Evolutionary conservation across 2,113 vertebrate genomes (phyloP).

Genomic region (Dryoscopus gambensis): DNA sequence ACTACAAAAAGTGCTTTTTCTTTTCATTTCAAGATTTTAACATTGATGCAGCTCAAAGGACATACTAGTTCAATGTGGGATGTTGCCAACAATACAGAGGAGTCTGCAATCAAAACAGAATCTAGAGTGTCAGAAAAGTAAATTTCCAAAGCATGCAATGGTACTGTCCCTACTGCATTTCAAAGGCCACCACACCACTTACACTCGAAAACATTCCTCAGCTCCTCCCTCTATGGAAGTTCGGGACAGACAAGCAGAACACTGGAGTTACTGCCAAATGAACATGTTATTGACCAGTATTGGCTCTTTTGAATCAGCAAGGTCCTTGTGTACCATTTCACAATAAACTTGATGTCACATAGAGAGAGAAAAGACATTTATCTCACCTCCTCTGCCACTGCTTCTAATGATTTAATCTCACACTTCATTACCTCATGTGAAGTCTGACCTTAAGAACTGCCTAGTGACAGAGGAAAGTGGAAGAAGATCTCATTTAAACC

Average conservation of each 20-base stretch:
- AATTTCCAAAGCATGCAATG: background rate
- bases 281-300: background rate
- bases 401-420: slow-evolving; percentile 7
- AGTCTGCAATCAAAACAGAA: background rate
- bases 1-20: background rate
- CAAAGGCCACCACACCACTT: background rate
- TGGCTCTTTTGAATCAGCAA: background rate
- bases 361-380: background rate
- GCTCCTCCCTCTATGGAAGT: background rate
- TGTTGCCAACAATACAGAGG: background rate
- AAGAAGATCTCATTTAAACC: background rate
- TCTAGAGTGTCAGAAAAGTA: background rate
- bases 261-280: background rate
- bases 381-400: background rate
- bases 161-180: background rate
- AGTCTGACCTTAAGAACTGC: background rate
- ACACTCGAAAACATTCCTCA: background rate
- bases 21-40: background rate
- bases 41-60: background rate
- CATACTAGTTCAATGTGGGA: background rate
- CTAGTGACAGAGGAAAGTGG: background rate
- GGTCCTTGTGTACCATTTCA: background rate
- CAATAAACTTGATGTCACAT: background rate
- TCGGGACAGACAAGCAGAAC: background rate
- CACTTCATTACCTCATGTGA: background rate